Base-by-base conservation (phyloP, 2,113 vertebrate species). In the Pteropus alecto region DNA sequence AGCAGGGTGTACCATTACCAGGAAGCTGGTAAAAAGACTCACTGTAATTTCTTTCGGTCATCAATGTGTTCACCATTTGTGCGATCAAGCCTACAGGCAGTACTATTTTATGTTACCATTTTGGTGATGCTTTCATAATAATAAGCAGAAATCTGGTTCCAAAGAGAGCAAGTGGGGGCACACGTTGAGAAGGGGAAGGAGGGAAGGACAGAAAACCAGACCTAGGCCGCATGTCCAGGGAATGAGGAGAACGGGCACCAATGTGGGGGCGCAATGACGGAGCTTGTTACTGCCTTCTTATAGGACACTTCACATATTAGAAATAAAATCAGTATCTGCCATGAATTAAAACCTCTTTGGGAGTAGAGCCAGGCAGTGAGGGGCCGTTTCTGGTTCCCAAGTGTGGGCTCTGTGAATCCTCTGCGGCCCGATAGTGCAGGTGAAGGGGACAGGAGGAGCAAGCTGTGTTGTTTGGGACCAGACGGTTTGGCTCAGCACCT, bases 251-350 rank as follows among this genome's bases (percentile, higher is more conserved):
- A 14, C 0, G 0, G 16, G 18, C 43, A 13, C 67, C 58, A 33
- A 0, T 0, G 4, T 43, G 0, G 35, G 7, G 9, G 13, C 4
- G 26, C 0, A 2, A 21, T 7, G 2, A 0, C 3, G 35, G 35
- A n/a, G 6, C 22, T 41, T 46, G 7, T 6, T 4, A 5, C 1
- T 6, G 22, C 65, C 71, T 19, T 48, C 43, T 30, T 13, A 1
- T 9, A 11, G 1, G 41, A 24, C 11, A 13, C 76, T 35, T 70
- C 8, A 14, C 3, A 9, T 63, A 18, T 24, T 6, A 43, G 46
- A 48, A 30, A 33, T 21, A 21, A 19, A 79, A 41, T 22, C 14
- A n/a, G 9, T 12, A 10, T 65, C 92, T 46, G 13, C 16, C 24
- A 0, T 3, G 38, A 86, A 8, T 2, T 54, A 19, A 81, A 12